phyloP scores from a whole-genome alignment of 2,113 vertebrate genomes.

The Clarias gariepinus region DNA sequence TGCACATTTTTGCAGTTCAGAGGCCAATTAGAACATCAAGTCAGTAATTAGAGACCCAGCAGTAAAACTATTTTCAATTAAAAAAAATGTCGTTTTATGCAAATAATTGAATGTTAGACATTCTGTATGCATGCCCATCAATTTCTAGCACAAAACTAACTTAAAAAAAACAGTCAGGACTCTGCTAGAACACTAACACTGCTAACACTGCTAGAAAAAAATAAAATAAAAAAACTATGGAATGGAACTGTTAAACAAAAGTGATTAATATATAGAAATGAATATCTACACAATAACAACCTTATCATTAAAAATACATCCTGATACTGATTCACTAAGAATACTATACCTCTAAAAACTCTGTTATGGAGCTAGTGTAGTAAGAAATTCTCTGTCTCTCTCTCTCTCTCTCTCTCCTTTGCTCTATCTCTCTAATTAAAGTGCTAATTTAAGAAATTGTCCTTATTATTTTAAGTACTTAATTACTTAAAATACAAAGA shows the following conservation, averaged over 20 bases:
- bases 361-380: no score
- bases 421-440: no score
- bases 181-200: no score
- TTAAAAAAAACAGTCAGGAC: neutral
- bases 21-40: slow-evolving; percentile 1
- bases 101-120: neutral
- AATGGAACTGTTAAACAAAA: neutral
- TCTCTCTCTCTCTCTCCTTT: no score
- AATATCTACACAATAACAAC: neutral
- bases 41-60: slow-evolving; percentile 14
- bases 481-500: no score
- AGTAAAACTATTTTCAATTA: neutral
- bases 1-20: slow-evolving; percentile 19
- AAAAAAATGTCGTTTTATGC: slow-evolving; percentile 4
- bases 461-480: no score
- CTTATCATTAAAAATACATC: no score
- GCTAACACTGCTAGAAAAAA: neutral
- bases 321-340: no score
- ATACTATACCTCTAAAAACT: no score
- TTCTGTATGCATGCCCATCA: neutral
- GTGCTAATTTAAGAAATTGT: no score
- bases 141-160: neutral
- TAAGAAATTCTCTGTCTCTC: no score
- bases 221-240: neutral
- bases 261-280: neutral